phyloP scores from a whole-genome alignment of 2,113 vertebrate species.

The Tragelaphus imberbis region DNA sequence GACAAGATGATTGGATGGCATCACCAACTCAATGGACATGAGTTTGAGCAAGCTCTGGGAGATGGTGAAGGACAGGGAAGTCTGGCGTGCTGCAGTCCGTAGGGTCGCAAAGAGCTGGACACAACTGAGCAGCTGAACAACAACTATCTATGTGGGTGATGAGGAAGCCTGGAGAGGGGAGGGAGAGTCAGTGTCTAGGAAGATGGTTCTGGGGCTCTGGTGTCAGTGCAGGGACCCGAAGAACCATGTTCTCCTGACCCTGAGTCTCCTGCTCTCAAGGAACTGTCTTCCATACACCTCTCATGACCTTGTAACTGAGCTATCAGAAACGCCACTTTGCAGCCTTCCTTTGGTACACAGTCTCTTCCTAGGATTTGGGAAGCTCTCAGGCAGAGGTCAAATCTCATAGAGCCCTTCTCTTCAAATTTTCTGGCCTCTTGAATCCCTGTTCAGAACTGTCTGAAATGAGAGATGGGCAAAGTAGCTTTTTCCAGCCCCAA shows the following conservation, averaged over 20 bases:
- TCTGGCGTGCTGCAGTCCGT: background rate
- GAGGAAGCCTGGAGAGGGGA: background rate
- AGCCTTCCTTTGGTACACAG: background rate
- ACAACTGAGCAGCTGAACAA: background rate
- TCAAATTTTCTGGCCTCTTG: background rate
- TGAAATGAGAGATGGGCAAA: background rate
- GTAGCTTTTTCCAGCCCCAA: background rate
- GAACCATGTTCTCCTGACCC: fast-evolving
- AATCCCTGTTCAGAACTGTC: background rate
- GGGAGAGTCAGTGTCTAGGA: background rate
- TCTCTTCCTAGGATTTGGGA: background rate
- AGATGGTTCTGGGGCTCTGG: background rate
- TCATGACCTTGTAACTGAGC: background rate
- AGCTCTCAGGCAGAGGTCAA: background rate
- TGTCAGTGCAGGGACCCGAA: background rate
- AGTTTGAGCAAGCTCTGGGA: background rate
- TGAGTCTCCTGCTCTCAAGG: background rate
- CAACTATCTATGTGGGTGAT: background rate
- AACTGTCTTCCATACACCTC: fast-evolving
- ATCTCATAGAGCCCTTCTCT: background rate
- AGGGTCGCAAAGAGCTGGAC: background rate
- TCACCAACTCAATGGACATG: background rate
- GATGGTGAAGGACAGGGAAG: background rate
- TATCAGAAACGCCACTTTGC: background rate
- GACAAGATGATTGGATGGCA: background rate